Evolutionary conservation across 1,140 invertebrate genomes (phyloP).

Genomic region (Gryon sp.): DNA sequence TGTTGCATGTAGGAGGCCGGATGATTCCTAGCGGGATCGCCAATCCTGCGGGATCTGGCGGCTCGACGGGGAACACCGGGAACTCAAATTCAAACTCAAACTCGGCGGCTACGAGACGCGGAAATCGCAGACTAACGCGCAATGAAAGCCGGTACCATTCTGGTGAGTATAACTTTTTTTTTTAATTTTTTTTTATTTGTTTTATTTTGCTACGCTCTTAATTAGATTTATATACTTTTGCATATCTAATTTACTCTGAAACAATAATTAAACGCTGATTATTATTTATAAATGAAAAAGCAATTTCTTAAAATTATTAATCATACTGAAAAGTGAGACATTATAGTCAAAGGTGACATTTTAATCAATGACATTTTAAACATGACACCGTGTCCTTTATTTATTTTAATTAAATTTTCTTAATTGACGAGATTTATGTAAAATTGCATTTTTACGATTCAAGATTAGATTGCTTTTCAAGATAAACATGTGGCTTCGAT

Average conservation of each 20-base stretch:
- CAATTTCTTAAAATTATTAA: too few species aligned
- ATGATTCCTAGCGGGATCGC: constrained; percentile 75
- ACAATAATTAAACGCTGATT: too few species aligned
- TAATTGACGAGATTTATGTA: constrained; percentile 9
- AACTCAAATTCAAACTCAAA: constrained; percentile 75
- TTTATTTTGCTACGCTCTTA: background rate
- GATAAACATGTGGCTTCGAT: background rate
- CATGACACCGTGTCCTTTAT: constrained; percentile 13
- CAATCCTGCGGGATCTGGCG: constrained; percentile 77
- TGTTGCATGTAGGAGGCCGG: constrained; percentile 78
- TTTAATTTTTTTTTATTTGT: constrained; percentile 14
- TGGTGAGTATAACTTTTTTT: constrained; percentile 83
- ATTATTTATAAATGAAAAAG: too few species aligned
- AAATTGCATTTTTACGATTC: constrained; percentile 17
- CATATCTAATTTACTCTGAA: background rate
- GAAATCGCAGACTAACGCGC: constrained; percentile 92
- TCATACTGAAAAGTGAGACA: background rate
- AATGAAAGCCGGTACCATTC: constrained; percentile 98
- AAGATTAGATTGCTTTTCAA: constrained; percentile 14
- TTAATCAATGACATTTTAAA: background rate
- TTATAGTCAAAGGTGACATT: background rate
- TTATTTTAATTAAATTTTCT: constrained; percentile 16
- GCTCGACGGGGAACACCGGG: constrained; percentile 79
- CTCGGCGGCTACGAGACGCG: constrained; percentile 84
- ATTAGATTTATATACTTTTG: too few species aligned